Evolutionary conservation across 2,797 vertebrate species (phyloP).

Genomic region (Austrolebias charrua): DNA sequence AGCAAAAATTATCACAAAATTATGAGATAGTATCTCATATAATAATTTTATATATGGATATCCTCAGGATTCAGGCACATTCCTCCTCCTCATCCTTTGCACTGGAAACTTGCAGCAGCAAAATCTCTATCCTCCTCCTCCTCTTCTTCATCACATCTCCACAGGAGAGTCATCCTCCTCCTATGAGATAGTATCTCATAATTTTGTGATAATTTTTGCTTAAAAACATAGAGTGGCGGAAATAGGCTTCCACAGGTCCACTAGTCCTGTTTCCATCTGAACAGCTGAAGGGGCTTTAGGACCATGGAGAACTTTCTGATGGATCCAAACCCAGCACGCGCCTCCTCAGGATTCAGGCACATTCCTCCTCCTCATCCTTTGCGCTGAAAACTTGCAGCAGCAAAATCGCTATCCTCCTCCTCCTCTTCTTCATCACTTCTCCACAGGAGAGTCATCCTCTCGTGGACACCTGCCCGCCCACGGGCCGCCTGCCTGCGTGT

Average conservation of each 20-base stretch:
- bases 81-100: slow-evolving; percentile 6
- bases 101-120: neutral
- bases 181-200: no score
- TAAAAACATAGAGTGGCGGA: no score
- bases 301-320: slow-evolving; percentile 28
- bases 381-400: no score
- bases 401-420: neutral
- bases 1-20: no score
- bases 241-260: no score
- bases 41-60: no score
- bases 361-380: slow-evolving; percentile 16
- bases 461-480: slow-evolving; percentile 24
- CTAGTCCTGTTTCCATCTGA: neutral
- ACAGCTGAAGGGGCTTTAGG: slow-evolving; percentile 33
- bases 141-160: slow-evolving; percentile 2
- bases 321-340: slow-evolving; percentile 3
- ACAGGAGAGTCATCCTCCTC: slow-evolving; percentile 20
- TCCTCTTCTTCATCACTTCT: slow-evolving; percentile 4
- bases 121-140: neutral
- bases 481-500: neutral
- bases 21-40: no score
- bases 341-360: slow-evolving; percentile 33
- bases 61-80: slow-evolving; percentile 39
- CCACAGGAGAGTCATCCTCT: slow-evolving; percentile 17
- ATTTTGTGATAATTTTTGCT: no score